phyloP scores from a whole-genome alignment of 2,888 invertebrate genomes.

The Dolichopus griseipennis region DNA sequence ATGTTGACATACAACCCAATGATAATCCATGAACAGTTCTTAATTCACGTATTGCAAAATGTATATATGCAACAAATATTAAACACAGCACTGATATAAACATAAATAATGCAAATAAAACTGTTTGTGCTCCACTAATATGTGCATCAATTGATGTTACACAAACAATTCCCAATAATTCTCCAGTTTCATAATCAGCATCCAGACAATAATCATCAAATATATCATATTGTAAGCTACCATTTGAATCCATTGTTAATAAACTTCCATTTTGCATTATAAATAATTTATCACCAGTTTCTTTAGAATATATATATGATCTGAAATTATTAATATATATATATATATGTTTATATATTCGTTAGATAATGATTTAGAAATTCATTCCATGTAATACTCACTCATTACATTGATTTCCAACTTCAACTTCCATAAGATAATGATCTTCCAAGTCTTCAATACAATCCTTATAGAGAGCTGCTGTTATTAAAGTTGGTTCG shows the following conservation, averaged over 20 bases:
- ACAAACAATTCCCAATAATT: constrained; percentile 38
- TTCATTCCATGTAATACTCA: too few relatives aligned
- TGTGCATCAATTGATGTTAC: constrained; percentile 34
- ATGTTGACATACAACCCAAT: constrained; percentile 36
- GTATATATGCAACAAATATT: constrained; percentile 33
- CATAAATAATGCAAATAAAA: constrained; percentile 36
- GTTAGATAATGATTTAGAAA: too few relatives aligned
- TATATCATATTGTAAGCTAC: constrained; percentile 34
- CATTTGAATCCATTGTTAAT: constrained; percentile 34
- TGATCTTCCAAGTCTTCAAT: constrained; percentile 37
- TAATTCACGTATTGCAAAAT: constrained; percentile 31
- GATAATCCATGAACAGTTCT: constrained; percentile 39
- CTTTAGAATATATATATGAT: constrained; percentile 25
- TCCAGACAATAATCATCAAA: constrained; percentile 38
- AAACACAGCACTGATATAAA: constrained; percentile 38
- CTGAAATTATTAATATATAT: constrained; percentile 24
- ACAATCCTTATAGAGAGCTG: constrained; percentile 38
- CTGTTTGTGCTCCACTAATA: constrained; percentile 29
- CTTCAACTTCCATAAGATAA: constrained; percentile 30
- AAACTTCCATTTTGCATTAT: constrained; percentile 40
- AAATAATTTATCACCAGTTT: constrained; percentile 32
- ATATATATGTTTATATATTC: too few relatives aligned
- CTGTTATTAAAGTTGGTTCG: constrained; percentile 31
- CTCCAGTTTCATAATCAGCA: constrained; percentile 32
- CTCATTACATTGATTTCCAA: constrained; percentile 41